A percentile compares a stretch with the other conserved stretches of the same genome.
phyloP scores from a whole-genome alignment of 2,888 invertebrate genomes.

The Drosophila niveifrons region DNA sequence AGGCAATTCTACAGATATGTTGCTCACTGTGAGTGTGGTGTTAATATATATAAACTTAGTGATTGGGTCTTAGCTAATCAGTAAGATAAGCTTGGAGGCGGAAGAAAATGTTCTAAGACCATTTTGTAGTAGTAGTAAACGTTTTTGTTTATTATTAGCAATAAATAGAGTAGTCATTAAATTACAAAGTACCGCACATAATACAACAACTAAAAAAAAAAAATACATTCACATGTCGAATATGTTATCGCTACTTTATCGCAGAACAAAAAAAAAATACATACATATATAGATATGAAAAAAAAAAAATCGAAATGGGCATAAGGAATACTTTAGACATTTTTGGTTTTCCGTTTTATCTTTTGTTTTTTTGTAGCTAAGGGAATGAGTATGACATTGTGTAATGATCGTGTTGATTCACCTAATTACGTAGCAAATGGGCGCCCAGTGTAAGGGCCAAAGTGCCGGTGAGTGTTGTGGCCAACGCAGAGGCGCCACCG shows the following conservation, averaged over 20 bases:
- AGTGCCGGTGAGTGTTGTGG: slow-evolving; percentile 47
- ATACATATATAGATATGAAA: slow-evolving; percentile 2
- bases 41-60: background rate
- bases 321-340: slow-evolving; percentile 41
- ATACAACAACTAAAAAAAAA: slow-evolving; percentile 8
- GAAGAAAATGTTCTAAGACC: background rate
- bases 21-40: background rate
- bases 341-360: background rate
- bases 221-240: slow-evolving; percentile 23
- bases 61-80: slow-evolving; percentile 3
- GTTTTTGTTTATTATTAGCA: slow-evolving; percentile 54
- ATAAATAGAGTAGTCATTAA: slow-evolving; percentile 57
- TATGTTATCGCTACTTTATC: slow-evolving; percentile 47
- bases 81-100: background rate
- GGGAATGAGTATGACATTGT: slow-evolving; percentile 39
- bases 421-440: slow-evolving; percentile 41
- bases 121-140: slow-evolving; percentile 30
- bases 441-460: slow-evolving; percentile 39
- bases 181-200: slow-evolving; percentile 54
- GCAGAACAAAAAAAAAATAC: slow-evolving; percentile 24
- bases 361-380: slow-evolving; percentile 15
- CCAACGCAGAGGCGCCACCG: slow-evolving; percentile 32
- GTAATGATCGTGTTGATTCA: background rate
- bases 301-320: slow-evolving; percentile 15
- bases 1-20: background rate